phyloP scores from a whole-genome alignment of 2,797 vertebrate species.

The Acipenser oxyrinchus region DNA sequence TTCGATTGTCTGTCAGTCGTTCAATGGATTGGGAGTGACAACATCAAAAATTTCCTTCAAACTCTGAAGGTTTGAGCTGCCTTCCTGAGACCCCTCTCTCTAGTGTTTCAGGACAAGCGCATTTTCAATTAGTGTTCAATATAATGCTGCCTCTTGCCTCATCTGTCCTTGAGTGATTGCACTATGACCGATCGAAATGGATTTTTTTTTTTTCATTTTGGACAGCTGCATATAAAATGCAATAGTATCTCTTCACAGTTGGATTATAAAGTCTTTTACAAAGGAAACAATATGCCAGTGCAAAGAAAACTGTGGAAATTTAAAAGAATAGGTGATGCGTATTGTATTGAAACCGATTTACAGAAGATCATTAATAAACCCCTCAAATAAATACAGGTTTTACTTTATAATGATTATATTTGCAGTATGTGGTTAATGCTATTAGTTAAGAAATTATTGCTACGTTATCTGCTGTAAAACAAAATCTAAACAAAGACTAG shows the following conservation, averaged over 20 bases:
- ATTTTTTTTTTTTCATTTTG: slow-evolving; percentile 30
- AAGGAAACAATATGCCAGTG: no score
- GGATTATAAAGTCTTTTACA: no score
- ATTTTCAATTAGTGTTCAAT: slow-evolving; percentile 67
- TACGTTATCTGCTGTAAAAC: no score
- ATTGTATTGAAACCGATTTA: no score
- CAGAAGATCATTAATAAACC: no score
- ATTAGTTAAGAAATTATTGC: no score
- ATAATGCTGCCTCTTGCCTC: slow-evolving; percentile 53
- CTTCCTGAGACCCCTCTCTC: slow-evolving; percentile 54
- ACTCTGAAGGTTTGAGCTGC: slow-evolving; percentile 59
- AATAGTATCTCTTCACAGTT: slow-evolving; percentile 9
- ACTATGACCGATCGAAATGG: slow-evolving; percentile 52
- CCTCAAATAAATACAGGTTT: no score
- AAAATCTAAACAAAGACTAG: no score
- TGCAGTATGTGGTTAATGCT: no score
- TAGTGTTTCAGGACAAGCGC: slow-evolving; percentile 62
- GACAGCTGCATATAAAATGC: neutral
- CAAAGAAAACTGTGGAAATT: no score
- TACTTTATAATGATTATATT: no score
- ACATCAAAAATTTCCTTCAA: slow-evolving; percentile 83
- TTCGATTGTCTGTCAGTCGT: slow-evolving; percentile 85
- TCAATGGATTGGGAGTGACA: slow-evolving; percentile 89
- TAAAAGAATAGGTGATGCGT: no score
- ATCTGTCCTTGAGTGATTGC: slow-evolving; percentile 60